Evolutionary conservation across 2,113 vertebrate genomes (phyloP).

Genomic region (Pseudorasbora parva): DNA sequence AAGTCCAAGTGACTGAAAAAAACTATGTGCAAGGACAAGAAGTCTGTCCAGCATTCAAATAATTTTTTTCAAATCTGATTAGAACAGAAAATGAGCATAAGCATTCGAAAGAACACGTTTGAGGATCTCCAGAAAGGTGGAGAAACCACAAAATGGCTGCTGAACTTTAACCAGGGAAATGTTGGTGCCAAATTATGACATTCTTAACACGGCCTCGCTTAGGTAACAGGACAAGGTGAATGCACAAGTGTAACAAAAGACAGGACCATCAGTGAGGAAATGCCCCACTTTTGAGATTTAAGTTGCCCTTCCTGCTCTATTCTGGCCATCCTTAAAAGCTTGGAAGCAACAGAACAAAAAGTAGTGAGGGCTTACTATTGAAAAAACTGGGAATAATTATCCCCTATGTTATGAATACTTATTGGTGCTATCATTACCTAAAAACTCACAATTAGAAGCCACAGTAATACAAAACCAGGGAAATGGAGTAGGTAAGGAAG

Average conservation of each 20-base stretch:
- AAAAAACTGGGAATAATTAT: not conserved
- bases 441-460: not conserved
- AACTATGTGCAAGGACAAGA: too few relatives aligned
- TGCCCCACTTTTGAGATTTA: conserved; percentile 3
- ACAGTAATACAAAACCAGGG: not conserved
- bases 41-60: too few relatives aligned
- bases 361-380: not conserved
- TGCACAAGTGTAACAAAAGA: not conserved
- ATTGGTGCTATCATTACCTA: not conserved
- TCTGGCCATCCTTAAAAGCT: not conserved
- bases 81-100: too few relatives aligned
- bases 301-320: not conserved
- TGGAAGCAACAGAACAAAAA: not conserved
- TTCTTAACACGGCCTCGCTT: not conserved
- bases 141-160: not conserved
- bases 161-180: conserved; percentile 10
- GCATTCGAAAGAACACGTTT: not conserved
- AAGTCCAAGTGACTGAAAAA: not conserved
- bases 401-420: not conserved
- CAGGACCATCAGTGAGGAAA: not conserved
- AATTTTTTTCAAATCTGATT: too few relatives aligned
- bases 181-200: not conserved
- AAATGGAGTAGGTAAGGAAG: not conserved
- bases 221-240: conserved; percentile 7
- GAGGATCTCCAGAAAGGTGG: not conserved